Evolutionary conservation across 2,113 vertebrate genomes (phyloP).

Genomic region (Gymnobelideus leadbeateri): DNA sequence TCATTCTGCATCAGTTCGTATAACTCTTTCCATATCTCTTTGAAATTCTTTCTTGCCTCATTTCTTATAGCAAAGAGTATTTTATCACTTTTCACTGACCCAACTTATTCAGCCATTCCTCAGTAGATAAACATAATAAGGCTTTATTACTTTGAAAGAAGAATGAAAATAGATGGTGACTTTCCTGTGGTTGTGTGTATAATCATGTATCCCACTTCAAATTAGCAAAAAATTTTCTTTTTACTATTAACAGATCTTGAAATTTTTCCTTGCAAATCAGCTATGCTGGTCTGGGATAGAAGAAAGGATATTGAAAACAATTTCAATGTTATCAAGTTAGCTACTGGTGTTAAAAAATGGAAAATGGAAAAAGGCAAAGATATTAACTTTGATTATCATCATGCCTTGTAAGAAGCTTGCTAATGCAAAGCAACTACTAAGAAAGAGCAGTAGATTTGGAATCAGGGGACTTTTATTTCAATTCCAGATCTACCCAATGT

Average conservation of each 20-base stretch:
- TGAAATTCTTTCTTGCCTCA: background rate
- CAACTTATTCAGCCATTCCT: background rate
- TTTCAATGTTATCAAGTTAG: too few relatives aligned
- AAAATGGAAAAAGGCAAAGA: too few relatives aligned
- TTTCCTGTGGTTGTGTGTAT: slow-evolving; percentile 11
- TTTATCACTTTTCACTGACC: background rate
- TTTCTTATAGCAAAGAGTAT: background rate
- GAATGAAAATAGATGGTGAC: slow-evolving; percentile 19
- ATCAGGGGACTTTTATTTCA: too few relatives aligned
- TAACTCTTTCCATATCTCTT: background rate
- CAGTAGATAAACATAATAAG: slow-evolving; percentile 13
- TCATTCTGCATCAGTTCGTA: background rate
- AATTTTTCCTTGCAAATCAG: background rate
- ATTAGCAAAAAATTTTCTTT: slow-evolving; percentile 42
- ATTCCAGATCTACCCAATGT: too few relatives aligned
- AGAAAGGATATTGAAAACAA: too few relatives aligned
- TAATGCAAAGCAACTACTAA: too few relatives aligned
- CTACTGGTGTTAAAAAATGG: too few relatives aligned
- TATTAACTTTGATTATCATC: too few relatives aligned
- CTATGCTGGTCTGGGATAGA: too few relatives aligned
- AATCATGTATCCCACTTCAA: slow-evolving; percentile 26
- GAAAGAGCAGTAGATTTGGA: too few relatives aligned
- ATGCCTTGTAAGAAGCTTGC: too few relatives aligned
- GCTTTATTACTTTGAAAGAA: slow-evolving; percentile 57
- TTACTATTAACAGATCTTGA: background rate